Evolutionary conservation across 2,797 vertebrate species (phyloP), one percentile per base, ranked within the genome.

Genomic region (Gymnothorax reevesii): DNA sequence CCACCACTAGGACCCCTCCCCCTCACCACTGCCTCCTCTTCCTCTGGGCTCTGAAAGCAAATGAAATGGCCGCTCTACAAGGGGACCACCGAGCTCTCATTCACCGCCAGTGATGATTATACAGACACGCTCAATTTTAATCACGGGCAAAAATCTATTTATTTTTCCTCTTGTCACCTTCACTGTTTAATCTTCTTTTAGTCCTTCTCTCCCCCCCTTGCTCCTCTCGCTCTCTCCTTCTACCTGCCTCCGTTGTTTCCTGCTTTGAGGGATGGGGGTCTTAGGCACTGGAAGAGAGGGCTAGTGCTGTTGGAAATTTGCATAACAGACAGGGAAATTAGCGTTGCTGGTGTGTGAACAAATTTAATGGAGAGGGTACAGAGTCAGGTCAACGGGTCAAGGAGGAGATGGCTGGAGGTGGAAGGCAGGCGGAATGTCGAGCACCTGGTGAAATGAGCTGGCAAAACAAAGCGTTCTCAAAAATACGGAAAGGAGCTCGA

Each of bases 181-280:
- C 55, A 80, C 71, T 86, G n/a, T 85, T 86, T 88, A 52, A 52
- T 75, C 55, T 83, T 55, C 69, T 86, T 82, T 49, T 82, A 90
- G 90, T 89, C 92, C 91, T 92, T 89, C 91, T 88, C 89, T 13
- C 49, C 86, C 88, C 82, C 90, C 88, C 83, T 88, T 84, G 84
- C 73, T 82, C 33, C 84, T 91, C 88, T 90, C 90, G 89, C 90
- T 92, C 90, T 90, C 84, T 90, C 91, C 83, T 57, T 87, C 62
- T 55, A 57, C 84, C 84, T 71, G 62, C 42, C 42, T 71, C 55
- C 1, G 15, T 12, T 54, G 49, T 57, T 49, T 12, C 71, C 4
- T 42, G 49, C 55, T 80, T 54, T 73, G 54, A 64, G 75, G 60
- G 77, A 57, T 27, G 27, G 73, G 73, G 77, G 77, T 80, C 77